These are phyloP conservation scores for Porites rus DNA, from an alignment of 92 coral and sea anemone genomes.

Conservation along the genomic window DNA sequence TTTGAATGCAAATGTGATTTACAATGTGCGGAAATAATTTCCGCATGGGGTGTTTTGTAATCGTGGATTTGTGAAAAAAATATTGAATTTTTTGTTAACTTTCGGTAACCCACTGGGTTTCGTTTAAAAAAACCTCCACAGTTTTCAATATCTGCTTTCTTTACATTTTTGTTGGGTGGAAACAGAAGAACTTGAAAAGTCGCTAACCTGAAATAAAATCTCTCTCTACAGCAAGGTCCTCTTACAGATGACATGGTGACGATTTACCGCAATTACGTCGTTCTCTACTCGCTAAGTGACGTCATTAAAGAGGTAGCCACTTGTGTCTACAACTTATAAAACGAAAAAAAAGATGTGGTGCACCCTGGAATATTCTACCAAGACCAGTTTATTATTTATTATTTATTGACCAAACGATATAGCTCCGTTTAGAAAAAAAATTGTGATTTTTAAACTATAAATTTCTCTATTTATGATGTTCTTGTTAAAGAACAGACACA, in stretches of 20 bases:
- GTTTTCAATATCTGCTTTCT: no score
- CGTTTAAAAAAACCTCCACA: no score
- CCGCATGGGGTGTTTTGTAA: no score
- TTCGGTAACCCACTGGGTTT: no score
- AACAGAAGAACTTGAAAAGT: no score
- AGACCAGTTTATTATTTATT: not conserved
- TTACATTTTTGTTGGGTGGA: no score
- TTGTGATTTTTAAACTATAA: not conserved
- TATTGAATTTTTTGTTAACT: no score
- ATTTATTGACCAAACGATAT: not conserved
- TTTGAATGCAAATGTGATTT: no score
- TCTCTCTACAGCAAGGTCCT: not conserved
- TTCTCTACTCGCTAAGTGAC: conserved; percentile 7
- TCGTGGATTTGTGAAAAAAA: no score
- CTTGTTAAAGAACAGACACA: no score
- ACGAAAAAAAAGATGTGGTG: not conserved
- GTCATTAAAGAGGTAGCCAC: conserved; percentile 11
- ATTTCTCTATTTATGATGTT: not conserved
- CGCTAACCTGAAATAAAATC: not conserved
- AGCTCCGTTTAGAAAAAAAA: not conserved
- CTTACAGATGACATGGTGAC: conserved; percentile 36
- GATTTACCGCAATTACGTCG: conserved; percentile 37
- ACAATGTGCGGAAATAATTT: no score
- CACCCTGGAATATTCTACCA: not conserved
- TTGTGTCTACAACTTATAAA: conserved; percentile 14